phyloP scores from a whole-genome alignment of 2,113 vertebrate species.

The Bungarus multicinctus region DNA sequence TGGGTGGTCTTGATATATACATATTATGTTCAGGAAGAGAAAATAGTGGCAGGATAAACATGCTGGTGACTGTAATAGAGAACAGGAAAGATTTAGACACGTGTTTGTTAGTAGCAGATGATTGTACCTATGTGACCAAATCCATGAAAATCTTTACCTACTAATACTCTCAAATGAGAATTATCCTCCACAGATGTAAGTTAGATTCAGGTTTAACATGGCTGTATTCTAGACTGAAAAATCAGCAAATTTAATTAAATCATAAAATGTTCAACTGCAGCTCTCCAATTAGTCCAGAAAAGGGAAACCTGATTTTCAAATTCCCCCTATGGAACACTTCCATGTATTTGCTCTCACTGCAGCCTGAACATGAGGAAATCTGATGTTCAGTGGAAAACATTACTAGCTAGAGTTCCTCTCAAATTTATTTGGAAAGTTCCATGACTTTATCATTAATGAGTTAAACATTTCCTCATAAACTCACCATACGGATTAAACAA shows the following conservation, averaged over 20 bases:
- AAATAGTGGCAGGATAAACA: constrained; percentile 12
- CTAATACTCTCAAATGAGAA: constrained; percentile 51
- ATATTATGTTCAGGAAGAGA: not conserved
- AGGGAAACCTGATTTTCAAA: not conserved
- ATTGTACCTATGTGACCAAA: constrained; percentile 35
- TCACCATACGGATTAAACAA: not conserved
- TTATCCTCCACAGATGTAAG: constrained; percentile 23
- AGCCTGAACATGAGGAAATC: not conserved
- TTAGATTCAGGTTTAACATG: not conserved
- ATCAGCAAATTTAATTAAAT: not conserved
- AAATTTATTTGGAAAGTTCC: rapidly evolving
- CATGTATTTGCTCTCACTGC: not conserved
- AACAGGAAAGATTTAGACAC: constrained; percentile 16
- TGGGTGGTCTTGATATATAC: rapidly evolving
- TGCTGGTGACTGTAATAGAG: constrained; percentile 49
- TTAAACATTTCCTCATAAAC: not conserved
- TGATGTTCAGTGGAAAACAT: not conserved
- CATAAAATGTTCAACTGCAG: not conserved
- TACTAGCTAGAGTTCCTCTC: not conserved
- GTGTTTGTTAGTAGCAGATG: constrained; percentile 18
- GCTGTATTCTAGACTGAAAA: not conserved
- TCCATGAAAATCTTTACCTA: constrained; percentile 26
- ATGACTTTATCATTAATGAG: rapidly evolving
- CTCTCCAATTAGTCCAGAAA: not conserved
- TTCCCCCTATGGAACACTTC: not conserved